phyloP scores from a whole-genome alignment of 1,140 invertebrate genomes.

The Sitophilus oryzae region DNA sequence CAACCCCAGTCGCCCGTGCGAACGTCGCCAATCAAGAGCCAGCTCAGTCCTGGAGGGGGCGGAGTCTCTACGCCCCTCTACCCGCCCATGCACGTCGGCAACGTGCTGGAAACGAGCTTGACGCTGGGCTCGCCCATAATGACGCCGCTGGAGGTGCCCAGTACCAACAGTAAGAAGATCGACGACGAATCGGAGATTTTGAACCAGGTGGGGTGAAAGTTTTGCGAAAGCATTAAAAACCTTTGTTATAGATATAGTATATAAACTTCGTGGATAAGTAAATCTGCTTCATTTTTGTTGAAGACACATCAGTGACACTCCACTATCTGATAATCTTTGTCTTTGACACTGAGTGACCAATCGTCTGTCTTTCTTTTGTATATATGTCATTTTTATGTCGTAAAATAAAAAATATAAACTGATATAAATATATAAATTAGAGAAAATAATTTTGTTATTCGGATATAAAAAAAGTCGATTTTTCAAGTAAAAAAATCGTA shows the following conservation, averaged over 20 bases:
- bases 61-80: conserved; percentile 42
- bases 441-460: too few species aligned
- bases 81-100: conserved; percentile 50
- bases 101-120: conserved; percentile 64
- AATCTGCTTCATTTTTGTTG: too few species aligned
- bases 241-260: neutral
- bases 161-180: conserved; percentile 48
- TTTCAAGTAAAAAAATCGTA: neutral
- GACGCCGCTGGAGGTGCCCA: conserved; percentile 68
- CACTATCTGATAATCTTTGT: too few species aligned
- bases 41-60: conserved; percentile 46
- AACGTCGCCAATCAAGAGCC: conserved; percentile 33
- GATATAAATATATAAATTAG: too few species aligned
- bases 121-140: conserved; percentile 73
- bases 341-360: too few species aligned
- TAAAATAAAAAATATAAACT: too few species aligned
- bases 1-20: conserved; percentile 39
- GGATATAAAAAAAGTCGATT: neutral
- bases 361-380: too few species aligned
- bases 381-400: too few species aligned
- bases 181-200: conserved; percentile 41
- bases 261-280: too few species aligned
- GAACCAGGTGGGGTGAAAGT: conserved; percentile 35
- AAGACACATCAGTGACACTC: too few species aligned
- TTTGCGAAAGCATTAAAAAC: neutral